These are phyloP conservation scores for Penaeus vannamei DNA, from an alignment of 1,140 invertebrate species.

Conservation along the genomic window DNA sequence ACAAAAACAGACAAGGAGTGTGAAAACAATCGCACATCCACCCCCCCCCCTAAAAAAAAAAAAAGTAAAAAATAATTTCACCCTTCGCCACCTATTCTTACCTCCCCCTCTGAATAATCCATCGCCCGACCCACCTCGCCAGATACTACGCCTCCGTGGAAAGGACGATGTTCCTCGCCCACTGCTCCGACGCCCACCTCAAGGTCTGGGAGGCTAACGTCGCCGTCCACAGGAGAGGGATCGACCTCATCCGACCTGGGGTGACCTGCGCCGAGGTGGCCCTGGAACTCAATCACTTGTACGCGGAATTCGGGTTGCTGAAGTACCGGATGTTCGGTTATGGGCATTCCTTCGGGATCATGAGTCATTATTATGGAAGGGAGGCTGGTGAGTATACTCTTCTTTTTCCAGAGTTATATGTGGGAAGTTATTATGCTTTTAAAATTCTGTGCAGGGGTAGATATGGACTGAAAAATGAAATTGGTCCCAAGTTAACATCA, in stretches of 20 bases:
- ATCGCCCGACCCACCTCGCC: background rate
- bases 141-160: slow-evolving; percentile 58
- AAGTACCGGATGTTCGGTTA: slow-evolving; percentile 58
- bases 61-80: too few species aligned
- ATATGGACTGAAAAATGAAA: too few species aligned
- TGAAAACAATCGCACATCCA: too few species aligned
- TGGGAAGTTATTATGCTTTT: background rate
- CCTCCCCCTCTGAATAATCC: background rate
- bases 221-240: slow-evolving; percentile 47
- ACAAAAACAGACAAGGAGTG: too few species aligned
- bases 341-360: slow-evolving; percentile 54
- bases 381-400: slow-evolving; percentile 41
- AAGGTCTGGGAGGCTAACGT: slow-evolving; percentile 60
- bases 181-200: slow-evolving; percentile 55
- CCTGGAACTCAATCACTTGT: slow-evolving; percentile 55
- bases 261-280: slow-evolving; percentile 49
- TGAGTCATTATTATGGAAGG: slow-evolving; percentile 54
- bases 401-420: background rate
- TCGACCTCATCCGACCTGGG: slow-evolving; percentile 49
- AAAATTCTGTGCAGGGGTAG: background rate
- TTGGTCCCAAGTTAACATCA: too few species aligned
- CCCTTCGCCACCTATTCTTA: background rate
- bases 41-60: too few species aligned
- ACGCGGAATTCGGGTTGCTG: slow-evolving; percentile 34
- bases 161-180: slow-evolving; percentile 52